These are phyloP conservation scores for Atethmia centrago DNA, from an alignment of 2,888 invertebrate species.

Conservation along the genomic window DNA sequence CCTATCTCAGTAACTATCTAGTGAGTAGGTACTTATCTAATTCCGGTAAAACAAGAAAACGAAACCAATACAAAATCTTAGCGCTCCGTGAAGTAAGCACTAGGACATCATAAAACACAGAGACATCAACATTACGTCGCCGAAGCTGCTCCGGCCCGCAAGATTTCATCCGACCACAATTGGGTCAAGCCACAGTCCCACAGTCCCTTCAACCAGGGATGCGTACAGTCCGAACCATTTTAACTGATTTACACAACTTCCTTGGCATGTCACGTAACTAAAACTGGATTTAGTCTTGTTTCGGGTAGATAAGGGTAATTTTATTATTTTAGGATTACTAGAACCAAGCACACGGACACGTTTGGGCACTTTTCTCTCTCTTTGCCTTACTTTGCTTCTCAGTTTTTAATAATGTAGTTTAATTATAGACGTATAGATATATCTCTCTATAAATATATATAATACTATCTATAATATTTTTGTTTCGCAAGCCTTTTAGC, in stretches of 20 bases:
- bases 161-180: slow-evolving; percentile 52
- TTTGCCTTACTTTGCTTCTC: background rate
- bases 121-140: slow-evolving; percentile 41
- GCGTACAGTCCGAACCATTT: slow-evolving; percentile 35
- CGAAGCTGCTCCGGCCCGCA: slow-evolving; percentile 18
- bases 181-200: slow-evolving; percentile 60
- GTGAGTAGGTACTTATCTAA: slow-evolving; percentile 7
- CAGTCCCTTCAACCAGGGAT: slow-evolving; percentile 43
- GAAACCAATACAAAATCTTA: background rate
- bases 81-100: slow-evolving; percentile 24
- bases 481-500: background rate
- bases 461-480: background rate
- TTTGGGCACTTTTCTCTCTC: background rate
- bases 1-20: background rate
- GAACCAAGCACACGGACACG: background rate
- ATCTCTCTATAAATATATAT: too few relatives aligned
- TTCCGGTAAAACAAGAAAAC: background rate
- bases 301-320: slow-evolving; percentile 10
- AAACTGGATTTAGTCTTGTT: slow-evolving; percentile 35
- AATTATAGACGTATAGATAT: too few relatives aligned
- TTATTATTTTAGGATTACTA: slow-evolving; percentile 28
- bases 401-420: too few relatives aligned
- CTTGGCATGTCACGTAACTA: slow-evolving; percentile 36
- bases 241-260: slow-evolving; percentile 54
- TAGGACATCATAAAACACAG: slow-evolving; percentile 54